phyloP scores from a whole-genome alignment of 2,888 invertebrate genomes.

The Biston stratarius region DNA sequence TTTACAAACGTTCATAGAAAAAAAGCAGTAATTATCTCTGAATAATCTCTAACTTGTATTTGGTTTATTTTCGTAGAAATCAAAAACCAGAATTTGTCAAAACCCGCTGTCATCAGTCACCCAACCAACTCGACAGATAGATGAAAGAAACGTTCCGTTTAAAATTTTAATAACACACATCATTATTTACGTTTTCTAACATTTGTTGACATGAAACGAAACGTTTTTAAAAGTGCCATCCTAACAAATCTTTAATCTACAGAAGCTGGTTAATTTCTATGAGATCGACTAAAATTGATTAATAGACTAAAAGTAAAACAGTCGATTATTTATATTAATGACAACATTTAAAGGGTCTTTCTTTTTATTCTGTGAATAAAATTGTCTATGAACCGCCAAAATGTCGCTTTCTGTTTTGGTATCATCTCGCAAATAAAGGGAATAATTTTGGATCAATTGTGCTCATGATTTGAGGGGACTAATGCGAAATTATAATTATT shows the following conservation, averaged over 20 bases:
- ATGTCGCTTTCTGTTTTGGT: conserved; percentile 85
- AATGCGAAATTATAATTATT: conserved; percentile 46
- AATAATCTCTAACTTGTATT: conserved; percentile 17
- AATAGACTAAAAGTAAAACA: background rate
- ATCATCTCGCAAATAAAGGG: conserved; percentile 71
- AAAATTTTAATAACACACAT: background rate
- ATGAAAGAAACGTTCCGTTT: conserved; percentile 11
- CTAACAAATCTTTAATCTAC: background rate
- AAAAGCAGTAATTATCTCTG: conserved; percentile 20
- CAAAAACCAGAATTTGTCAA: conserved; percentile 65
- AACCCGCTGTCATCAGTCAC: conserved; percentile 68
- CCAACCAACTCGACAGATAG: conserved; percentile 69
- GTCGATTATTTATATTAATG: background rate
- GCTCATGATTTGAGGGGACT: conserved; percentile 60
- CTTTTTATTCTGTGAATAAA: conserved; percentile 14
- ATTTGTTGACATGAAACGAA: background rate
- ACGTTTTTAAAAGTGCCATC: conserved; percentile 2
- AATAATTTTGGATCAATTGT: conserved; percentile 69
- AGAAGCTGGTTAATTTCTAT: background rate
- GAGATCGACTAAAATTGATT: background rate
- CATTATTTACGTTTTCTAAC: background rate
- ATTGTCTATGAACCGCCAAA: conserved; percentile 71
- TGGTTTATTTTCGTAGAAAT: conserved; percentile 46
- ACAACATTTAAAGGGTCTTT: background rate
- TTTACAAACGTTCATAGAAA: conserved; percentile 20